Evolutionary conservation across 2,113 vertebrate genomes (phyloP), one percentile per base, ranked within the genome.

Genomic region (Thalassarche chlororhynchos): DNA sequence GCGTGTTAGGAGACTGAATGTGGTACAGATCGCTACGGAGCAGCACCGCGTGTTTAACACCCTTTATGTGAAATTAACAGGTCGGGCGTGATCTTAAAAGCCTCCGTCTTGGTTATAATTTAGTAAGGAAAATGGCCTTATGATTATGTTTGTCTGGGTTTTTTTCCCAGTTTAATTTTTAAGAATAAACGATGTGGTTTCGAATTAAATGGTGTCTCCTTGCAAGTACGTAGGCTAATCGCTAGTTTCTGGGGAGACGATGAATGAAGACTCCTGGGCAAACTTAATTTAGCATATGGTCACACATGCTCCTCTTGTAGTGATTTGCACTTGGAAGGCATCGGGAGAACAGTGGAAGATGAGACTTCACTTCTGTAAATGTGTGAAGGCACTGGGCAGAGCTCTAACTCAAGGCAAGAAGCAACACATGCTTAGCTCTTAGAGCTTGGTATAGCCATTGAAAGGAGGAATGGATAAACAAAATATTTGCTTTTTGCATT

Each of bases 191-290:
- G 1, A 1, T 2, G 14, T n/a, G 32, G 14, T 49, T 91, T 80
- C 4, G 7, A 61, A 54, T 65, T 65, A 77, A 83, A 19, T 34
- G 29, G 10, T 20, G 16, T 46, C 11, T 77, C n/a, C 29, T 55
- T 81, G 58, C 5, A 14, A 80, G n/a, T 52, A 26, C 9, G 3
- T n/a, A 23, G 71, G 29, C 44, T 95, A 58, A 58, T 91, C 5
- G 8, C 38, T 38, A 7, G 52, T 77, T 93, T 69, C 71, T 78
- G 47, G 36, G 55, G 65, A 79, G 44, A 17, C 1, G 31, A 78
- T 97, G 94, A 91, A 95, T 95, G 87, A 84, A 92, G 71, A 84
- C 93, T 94, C n/a, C 42, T 74, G 86, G 54, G 91, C 31, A 34
- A 70, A 62, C 40, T 61, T 54, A 29, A 66, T 86, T 93, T 92